Percentiles rank a stretch among this genome's conserved stretches.
Evolutionary conservation across 2,888 invertebrate genomes (phyloP).

Genomic region (Crematogaster levior): DNA sequence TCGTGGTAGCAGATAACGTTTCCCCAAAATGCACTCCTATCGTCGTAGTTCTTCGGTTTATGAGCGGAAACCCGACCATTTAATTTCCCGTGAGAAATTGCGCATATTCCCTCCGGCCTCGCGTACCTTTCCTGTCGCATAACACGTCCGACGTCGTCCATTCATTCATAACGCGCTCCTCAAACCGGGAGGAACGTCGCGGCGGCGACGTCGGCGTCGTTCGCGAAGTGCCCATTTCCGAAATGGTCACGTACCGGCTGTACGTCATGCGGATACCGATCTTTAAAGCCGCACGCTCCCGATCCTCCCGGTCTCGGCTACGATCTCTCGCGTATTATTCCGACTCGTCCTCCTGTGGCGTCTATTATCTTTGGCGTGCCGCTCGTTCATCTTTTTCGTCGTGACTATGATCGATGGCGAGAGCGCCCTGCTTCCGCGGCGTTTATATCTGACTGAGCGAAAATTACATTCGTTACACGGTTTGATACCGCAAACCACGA

Average conservation of each 20-base stretch:
- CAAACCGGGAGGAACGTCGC: conserved; percentile 68
- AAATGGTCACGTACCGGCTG: conserved; percentile 79
- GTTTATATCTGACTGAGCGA: conserved; percentile 50
- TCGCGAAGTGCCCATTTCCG: conserved; percentile 76
- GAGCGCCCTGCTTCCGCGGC: conserved; percentile 17
- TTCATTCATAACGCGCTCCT: conserved; percentile 78
- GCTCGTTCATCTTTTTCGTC: conserved; percentile 67
- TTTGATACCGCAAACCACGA: conserved; percentile 39
- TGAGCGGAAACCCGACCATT: conserved; percentile 72
- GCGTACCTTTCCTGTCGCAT: conserved; percentile 41
- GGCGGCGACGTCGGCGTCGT: conserved; percentile 66
- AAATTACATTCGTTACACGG: conserved; percentile 52
- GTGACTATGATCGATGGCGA: conserved; percentile 54
- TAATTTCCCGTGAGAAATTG: conserved; percentile 83
- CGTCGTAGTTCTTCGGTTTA: conserved; percentile 64
- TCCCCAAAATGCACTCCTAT: conserved; percentile 62
- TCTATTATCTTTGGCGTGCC: conserved; percentile 65
- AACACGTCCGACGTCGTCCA: conserved; percentile 68
- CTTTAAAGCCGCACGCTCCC: conserved; percentile 65
- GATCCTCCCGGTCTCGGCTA: conserved; percentile 39
- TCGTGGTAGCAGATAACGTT: conserved; percentile 62
- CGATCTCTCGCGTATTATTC: conserved; percentile 41
- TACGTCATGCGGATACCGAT: conserved; percentile 68
- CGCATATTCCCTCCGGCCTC: conserved; percentile 66
- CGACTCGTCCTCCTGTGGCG: conserved; percentile 13